These are phyloP conservation scores for Meloidogyne exigua DNA, from an alignment of 1,140 invertebrate species.

Conservation along the genomic window DNA sequence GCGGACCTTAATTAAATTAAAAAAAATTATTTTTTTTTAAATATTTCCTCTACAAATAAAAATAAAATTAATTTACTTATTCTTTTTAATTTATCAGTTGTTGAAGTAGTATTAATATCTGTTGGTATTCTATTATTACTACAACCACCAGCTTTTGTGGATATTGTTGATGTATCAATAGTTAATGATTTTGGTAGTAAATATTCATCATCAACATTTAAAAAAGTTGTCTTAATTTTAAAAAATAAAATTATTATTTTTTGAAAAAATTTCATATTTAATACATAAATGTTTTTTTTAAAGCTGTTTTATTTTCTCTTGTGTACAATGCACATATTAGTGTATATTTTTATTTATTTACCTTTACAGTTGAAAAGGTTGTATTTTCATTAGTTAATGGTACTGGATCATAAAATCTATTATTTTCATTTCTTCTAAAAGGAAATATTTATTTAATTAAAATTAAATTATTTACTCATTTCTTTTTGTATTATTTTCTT, in stretches of 20 bases:
- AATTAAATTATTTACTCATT: too few relatives aligned
- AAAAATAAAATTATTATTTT: too few relatives aligned
- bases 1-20: background rate
- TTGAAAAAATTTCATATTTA: too few relatives aligned
- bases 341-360: too few relatives aligned
- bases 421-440: background rate
- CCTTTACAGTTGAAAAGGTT: background rate
- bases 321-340: too few relatives aligned
- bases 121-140: background rate
- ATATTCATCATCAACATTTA: slow-evolving; percentile 25
- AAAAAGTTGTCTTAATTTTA: too few relatives aligned
- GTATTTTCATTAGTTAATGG: background rate
- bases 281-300: too few relatives aligned
- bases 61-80: too few relatives aligned
- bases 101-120: background rate
- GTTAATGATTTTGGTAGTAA: slow-evolving; percentile 33
- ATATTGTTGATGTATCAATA: slow-evolving; percentile 3
- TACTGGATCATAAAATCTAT: background rate
- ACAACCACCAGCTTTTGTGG: background rate
- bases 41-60: too few relatives aligned
- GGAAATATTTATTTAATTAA: too few relatives aligned
- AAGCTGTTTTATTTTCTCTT: too few relatives aligned
- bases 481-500: background rate
- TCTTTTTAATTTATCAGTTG: too few relatives aligned
- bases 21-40: background rate